Base-by-base conservation (phyloP, 2,797 vertebrate genomes). In the Mallotus villosus region DNA sequence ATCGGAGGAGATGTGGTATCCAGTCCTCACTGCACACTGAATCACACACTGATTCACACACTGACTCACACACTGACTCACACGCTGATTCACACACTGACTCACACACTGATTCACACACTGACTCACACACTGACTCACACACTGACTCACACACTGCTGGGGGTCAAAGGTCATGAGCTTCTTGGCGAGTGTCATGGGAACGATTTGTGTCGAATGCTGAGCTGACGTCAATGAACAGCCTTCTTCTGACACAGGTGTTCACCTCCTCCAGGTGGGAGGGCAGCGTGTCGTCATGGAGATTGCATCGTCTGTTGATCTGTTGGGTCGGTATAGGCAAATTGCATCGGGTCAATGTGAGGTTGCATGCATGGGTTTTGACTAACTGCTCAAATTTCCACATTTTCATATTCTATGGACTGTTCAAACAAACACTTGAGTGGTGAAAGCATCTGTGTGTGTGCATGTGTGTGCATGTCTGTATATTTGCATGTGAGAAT, bases 81-180 rank as follows among this genome's bases (percentile, higher is more conserved):
- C 68, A 74, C 68, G 22, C 32, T 37, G 66, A 46, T 22, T 58
- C 53, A 60, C 34, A 61, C 37, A 69, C 57, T 41, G 12, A 49
- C 24, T 49, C 49, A 67, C 58, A 68, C 32, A 70, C 77, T 63
- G n/a, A 68, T 14, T 57, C 41, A 29, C 27, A 41, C 34, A 66
- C 34, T 32, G 22, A 24, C 29, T 57, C 22, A 62, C 49, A 37
- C 59, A 24, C 34, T 3, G 19, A 70, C 59, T 14, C 22, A 14
- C 58, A 49, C 0, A 24, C 64, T 53, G 21, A 60, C n/a, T 25
- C 25, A 25, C 25, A 25, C 25, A 1, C 25, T 25, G 25, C 25
- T 25, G 25, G 25, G 25, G 25, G 32, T 34, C 5, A 5, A 34
- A 34, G 32, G 4, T 5, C 32, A 34, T 34, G 32, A 34, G 32